Percentiles rank a stretch among this genome's conserved stretches.
These are phyloP conservation scores for Arnoldichthys spilopterus DNA, from an alignment of 2,797 vertebrate genomes.

Conservation along the genomic window DNA sequence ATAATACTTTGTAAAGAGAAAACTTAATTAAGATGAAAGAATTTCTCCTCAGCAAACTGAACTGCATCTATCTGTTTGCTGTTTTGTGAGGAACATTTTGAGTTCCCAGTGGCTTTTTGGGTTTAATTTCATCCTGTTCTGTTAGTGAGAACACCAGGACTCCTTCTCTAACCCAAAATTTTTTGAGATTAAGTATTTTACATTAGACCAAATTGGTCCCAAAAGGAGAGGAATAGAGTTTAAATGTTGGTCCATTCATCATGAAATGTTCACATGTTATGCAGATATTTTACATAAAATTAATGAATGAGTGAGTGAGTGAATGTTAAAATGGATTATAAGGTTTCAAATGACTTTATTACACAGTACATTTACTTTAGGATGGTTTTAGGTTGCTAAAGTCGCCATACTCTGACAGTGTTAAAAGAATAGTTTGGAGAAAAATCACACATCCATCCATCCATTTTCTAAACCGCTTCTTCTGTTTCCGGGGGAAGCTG, in stretches of 20 bases:
- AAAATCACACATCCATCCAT: too few species aligned
- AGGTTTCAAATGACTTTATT: background rate
- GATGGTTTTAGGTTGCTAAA: background rate
- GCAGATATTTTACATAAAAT: background rate
- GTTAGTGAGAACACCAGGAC: background rate
- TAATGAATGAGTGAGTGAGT: too few species aligned
- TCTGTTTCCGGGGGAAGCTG: too few species aligned
- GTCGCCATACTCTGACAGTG: background rate
- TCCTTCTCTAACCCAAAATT: background rate
- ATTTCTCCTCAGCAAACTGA: background rate
- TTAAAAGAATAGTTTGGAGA: too few species aligned
- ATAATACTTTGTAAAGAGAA: background rate
- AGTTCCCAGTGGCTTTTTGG: background rate
- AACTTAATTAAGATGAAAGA: too few species aligned
- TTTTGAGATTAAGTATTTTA: background rate
- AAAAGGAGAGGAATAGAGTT: background rate
- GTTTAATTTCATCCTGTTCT: background rate
- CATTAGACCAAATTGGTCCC: background rate
- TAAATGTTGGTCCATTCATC: background rate
- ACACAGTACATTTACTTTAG: background rate
- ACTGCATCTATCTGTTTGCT: too few species aligned
- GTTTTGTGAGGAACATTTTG: background rate
- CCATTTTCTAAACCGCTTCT: too few species aligned
- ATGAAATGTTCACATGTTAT: background rate
- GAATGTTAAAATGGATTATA: too few species aligned